These are phyloP conservation scores for Mareca penelope DNA, from an alignment of 2,797 vertebrate species.

Conservation along the genomic window DNA sequence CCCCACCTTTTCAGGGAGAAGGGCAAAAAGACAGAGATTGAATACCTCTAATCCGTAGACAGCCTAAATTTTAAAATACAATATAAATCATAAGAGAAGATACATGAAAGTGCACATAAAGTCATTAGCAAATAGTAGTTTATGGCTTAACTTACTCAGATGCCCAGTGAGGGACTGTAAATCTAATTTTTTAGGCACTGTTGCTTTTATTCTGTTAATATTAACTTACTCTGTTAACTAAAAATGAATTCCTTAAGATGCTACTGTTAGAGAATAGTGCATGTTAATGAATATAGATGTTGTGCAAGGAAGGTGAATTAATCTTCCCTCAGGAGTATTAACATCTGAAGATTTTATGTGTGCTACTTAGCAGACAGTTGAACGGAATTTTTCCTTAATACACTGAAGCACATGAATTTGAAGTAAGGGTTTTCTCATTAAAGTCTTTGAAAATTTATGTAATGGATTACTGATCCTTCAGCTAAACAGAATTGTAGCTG, in stretches of 20 bases:
- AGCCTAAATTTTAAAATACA: neutral
- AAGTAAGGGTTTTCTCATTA: neutral
- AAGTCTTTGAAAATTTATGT: neutral
- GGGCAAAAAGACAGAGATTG: neutral
- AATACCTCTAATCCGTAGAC: neutral
- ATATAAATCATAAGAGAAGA: neutral
- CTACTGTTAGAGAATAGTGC: neutral
- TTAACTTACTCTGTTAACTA: neutral
- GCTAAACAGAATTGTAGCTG: neutral
- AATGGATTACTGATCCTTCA: neutral
- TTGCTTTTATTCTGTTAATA: neutral
- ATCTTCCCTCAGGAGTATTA: neutral
- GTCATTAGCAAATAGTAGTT: neutral
- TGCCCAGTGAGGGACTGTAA: neutral
- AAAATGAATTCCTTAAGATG: neutral
- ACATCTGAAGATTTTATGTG: neutral
- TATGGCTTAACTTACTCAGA: neutral
- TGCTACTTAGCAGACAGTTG: neutral
- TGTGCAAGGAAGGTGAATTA: neutral
- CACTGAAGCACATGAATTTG: neutral
- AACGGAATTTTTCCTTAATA: neutral
- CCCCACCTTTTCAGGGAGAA: neutral
- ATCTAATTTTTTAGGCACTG: neutral
- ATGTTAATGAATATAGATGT: neutral
- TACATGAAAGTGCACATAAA: neutral